A percentile compares a stretch with the other conserved stretches of the same genome.
Conservation (phyloP, 2,113 vertebrate species). For the Pygoscelis adeliae region DNA sequence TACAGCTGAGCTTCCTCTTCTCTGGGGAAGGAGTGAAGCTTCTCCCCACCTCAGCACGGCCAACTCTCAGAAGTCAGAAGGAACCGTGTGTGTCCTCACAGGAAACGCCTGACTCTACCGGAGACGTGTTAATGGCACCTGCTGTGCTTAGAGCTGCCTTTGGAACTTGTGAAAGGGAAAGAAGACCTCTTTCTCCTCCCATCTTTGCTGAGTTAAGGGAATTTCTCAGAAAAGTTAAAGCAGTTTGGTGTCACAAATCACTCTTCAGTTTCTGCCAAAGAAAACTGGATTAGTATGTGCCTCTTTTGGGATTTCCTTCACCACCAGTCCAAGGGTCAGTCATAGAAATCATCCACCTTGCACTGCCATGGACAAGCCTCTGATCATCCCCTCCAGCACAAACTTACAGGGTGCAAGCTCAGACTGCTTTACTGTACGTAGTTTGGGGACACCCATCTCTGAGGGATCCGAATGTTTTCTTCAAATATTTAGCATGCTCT, state of each 20-base stretch:
- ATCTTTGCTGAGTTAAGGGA: neutral
- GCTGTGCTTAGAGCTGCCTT: neutral
- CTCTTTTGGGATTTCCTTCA: neutral
- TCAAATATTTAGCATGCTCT: neutral
- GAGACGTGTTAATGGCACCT: neutral
- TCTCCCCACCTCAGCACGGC: neutral
- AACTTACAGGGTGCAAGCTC: neutral
- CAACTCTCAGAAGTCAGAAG: neutral
- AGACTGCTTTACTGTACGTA: neutral
- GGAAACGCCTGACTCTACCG: neutral
- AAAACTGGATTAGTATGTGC: neutral
- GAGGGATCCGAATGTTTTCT: neutral
- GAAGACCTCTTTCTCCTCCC: neutral
- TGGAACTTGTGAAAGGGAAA: neutral
- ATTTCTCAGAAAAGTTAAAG: neutral
- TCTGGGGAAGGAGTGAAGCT: neutral
- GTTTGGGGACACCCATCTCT: neutral
- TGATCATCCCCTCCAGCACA: neutral
- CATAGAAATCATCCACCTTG: neutral
- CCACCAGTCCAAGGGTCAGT: neutral
- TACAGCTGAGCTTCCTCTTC: neutral
- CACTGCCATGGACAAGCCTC: neutral
- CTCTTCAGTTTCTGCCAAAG: neutral
- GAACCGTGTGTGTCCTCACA: neutral
- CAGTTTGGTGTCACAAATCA: neutral